Evolutionary conservation across 2,888 invertebrate species (phyloP), one percentile per base, ranked within the genome.

Genomic region (Malthinus flaveolus): DNA sequence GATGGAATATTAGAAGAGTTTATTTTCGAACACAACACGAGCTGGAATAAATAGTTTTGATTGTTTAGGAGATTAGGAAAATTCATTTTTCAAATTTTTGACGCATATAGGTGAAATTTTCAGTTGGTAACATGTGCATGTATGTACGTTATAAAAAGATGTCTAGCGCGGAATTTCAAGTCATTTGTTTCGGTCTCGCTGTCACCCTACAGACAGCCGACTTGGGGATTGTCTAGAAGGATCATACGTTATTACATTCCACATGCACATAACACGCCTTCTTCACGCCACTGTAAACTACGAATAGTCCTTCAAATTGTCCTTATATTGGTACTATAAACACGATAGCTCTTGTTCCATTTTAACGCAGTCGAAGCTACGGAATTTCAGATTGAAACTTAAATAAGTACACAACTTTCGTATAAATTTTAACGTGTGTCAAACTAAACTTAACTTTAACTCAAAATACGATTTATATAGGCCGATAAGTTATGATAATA

Each of bases 161-260:
- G 67, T 69, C 68, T 68, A 65, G 68, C 62, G 53, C 60, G 64
- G 60, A 67, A 65, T 66, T 64, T 70, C 70, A 66, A 73, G 73
- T 75, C 75, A 75, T 75, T 75, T 74, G 73, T 75, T 71, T 68
- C 62, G 67, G 73, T 71, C 72, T 71, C 67, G 68, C 70, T 72
- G 74, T 75, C 73, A 74, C 68, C 63, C 63, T 55, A 66, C 61
- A 65, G 66, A 60, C 66, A 62, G 56, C 54, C 60, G 59, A 59
- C 62, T 67, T 53, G 61, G 60, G 56, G 61, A 36, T 58, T 60
- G 66, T 68, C 66, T 64, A 67, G 34, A 39, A 55, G 39, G 66
- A 72, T 71, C 71, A 71, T 70, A 68, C 70, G 68, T 70, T 73
- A 72, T 72, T 72, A 69, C 70, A 71, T 71, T 71, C 68, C 71